A percentile compares a stretch with the other conserved stretches of the same genome.
phyloP scores from a whole-genome alignment of 2,888 invertebrate genomes.

The Villa cingulata region DNA sequence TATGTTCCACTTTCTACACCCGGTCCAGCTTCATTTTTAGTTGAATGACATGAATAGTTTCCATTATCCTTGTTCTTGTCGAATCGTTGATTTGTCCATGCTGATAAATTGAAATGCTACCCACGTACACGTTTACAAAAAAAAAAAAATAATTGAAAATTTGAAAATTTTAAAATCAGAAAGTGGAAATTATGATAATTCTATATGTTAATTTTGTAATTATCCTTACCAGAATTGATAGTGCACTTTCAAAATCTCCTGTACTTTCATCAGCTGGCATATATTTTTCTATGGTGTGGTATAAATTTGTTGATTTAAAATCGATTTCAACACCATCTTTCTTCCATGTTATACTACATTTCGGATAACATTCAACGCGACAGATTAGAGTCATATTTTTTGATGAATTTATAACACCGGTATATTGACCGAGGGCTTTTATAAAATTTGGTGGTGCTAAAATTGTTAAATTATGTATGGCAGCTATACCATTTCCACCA shows the following conservation, averaged over 20 bases:
- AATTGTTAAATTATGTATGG: conserved; percentile 55
- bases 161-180: no score
- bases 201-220: background rate
- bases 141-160: background rate
- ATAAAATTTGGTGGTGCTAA: conserved; percentile 79
- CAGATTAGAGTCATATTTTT: conserved; percentile 66
- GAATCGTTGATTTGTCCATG: conserved; percentile 65
- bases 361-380: conserved; percentile 78
- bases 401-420: conserved; percentile 64
- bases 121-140: background rate
- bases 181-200: no score
- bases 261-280: conserved; percentile 57
- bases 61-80: conserved; percentile 64
- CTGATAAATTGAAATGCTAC: conserved; percentile 72
- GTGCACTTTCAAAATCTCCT: conserved; percentile 79
- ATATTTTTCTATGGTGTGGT: conserved; percentile 52
- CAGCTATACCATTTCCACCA: conserved; percentile 63
- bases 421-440: conserved; percentile 66
- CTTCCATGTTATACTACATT: conserved; percentile 73
- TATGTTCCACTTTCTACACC: conserved; percentile 72
- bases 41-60: conserved; percentile 72
- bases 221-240: conserved; percentile 60
- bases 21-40: conserved; percentile 59
- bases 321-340: conserved; percentile 62
- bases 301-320: conserved; percentile 45